Evolutionary conservation across 2,888 invertebrate species (phyloP).

Genomic region (Macropis europaea): DNA sequence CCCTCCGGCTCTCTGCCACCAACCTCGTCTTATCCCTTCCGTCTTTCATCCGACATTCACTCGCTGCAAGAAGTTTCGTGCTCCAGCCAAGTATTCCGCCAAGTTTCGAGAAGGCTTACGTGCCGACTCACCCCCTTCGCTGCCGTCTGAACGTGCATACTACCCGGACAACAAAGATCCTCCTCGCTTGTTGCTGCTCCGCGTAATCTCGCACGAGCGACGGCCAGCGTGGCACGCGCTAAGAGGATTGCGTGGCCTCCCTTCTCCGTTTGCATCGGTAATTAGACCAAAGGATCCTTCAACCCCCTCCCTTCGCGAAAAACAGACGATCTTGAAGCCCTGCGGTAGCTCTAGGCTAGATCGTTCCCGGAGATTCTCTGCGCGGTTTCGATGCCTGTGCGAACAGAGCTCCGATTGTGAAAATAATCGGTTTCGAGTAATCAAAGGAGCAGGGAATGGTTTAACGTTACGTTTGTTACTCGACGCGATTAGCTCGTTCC

Average conservation of each 20-base stretch:
- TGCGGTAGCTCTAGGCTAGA: too few species aligned
- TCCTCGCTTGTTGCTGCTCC: constrained; percentile 65
- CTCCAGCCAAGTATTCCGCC: constrained; percentile 61
- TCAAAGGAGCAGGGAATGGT: too few species aligned
- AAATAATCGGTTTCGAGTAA: too few species aligned
- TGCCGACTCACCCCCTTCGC: constrained; percentile 34
- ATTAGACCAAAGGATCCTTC: constrained; percentile 46
- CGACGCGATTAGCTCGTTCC: too few species aligned
- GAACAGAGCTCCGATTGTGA: too few species aligned
- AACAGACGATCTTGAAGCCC: too few species aligned
- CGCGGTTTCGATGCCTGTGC: too few species aligned
- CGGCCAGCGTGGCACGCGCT: constrained; percentile 27
- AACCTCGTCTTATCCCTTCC: constrained; percentile 53
- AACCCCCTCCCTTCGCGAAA: not conserved
- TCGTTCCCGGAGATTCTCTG: too few species aligned
- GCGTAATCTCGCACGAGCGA: constrained; percentile 63
- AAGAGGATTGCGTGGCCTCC: constrained; percentile 47
- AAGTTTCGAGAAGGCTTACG: constrained; percentile 66
- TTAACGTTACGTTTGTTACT: constrained; percentile 9
- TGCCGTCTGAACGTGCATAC: constrained; percentile 30
- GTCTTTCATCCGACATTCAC: constrained; percentile 58
- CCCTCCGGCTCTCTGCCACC: constrained; percentile 25
- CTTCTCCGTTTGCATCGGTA: constrained; percentile 46
- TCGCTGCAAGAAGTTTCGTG: constrained; percentile 55
- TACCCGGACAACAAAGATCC: constrained; percentile 68